Evolutionary conservation across 2,888 invertebrate species (phyloP).

Genomic region (Pterostichus niger): DNA sequence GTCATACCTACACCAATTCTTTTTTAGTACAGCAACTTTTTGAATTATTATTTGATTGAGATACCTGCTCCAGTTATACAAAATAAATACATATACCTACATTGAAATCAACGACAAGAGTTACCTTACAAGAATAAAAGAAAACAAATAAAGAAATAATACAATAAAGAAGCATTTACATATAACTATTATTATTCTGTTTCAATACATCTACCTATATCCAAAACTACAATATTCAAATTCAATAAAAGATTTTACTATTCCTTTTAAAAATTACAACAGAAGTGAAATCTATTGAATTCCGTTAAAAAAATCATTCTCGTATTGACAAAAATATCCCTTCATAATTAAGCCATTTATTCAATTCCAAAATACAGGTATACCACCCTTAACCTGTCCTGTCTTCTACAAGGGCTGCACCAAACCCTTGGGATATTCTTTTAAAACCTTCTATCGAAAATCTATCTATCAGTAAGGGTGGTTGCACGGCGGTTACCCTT

Average conservation of each 20-base stretch:
- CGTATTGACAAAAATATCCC: constrained; percentile 4
- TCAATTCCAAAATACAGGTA: constrained; percentile 12
- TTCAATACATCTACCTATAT: background rate
- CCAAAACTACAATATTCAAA: constrained; percentile 19
- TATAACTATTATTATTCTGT: too few species aligned
- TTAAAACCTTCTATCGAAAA: constrained; percentile 4
- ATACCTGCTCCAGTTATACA: too few species aligned
- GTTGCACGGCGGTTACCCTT: constrained; percentile 45
- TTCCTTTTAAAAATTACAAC: constrained; percentile 27
- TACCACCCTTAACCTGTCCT: background rate
- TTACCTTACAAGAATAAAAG: background rate
- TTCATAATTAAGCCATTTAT: constrained; percentile 26
- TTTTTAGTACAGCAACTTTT: too few species aligned
- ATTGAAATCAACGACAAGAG: background rate
- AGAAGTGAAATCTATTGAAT: constrained; percentile 10
- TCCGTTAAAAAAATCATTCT: constrained; percentile 18
- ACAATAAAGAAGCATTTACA: constrained; percentile 6
- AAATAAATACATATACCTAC: too few species aligned
- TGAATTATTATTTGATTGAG: too few species aligned
- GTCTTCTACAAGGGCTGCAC: background rate
- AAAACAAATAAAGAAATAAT: background rate
- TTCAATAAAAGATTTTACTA: constrained; percentile 25
- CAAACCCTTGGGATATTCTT: constrained; percentile 6
- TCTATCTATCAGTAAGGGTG: constrained; percentile 49
- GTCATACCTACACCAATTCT: too few species aligned